phyloP scores from a whole-genome alignment of 92 coral and sea anemone genomes.

The Phymanthus crucifer region DNA sequence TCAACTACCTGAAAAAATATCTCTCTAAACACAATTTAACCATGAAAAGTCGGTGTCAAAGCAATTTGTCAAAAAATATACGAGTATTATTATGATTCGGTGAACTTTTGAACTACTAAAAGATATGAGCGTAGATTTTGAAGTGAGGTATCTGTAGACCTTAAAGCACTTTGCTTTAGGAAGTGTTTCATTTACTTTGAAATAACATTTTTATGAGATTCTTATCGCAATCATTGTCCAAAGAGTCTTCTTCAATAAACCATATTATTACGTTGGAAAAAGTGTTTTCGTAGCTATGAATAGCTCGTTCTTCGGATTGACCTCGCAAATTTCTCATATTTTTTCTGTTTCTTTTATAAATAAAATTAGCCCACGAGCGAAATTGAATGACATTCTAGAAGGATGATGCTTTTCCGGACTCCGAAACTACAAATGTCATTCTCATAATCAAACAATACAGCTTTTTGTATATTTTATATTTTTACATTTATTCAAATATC shows the following conservation, averaged over 20 bases:
- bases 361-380: conserved; percentile 13
- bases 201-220: conserved; percentile 19
- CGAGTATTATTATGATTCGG: background rate
- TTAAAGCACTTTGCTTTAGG: background rate
- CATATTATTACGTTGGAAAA: background rate
- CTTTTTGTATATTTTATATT: background rate
- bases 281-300: background rate
- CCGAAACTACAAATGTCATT: conserved; percentile 7
- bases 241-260: background rate
- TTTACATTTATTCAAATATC: background rate
- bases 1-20: conserved; percentile 23
- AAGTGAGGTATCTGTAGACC: background rate
- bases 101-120: conserved; percentile 30
- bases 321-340: background rate
- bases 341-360: background rate
- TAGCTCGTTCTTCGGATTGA: background rate
- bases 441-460: background rate
- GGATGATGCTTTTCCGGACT: conserved; percentile 8
- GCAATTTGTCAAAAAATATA: conserved; percentile 27
- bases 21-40: background rate
- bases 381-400: background rate
- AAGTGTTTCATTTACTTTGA: conserved; percentile 13
- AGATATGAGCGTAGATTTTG: background rate
- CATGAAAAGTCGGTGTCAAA: background rate
- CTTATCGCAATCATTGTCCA: conserved; percentile 3